These are phyloP conservation scores for Eufriesea mexicana DNA, from an alignment of 1,140 invertebrate species.

Conservation along the genomic window DNA sequence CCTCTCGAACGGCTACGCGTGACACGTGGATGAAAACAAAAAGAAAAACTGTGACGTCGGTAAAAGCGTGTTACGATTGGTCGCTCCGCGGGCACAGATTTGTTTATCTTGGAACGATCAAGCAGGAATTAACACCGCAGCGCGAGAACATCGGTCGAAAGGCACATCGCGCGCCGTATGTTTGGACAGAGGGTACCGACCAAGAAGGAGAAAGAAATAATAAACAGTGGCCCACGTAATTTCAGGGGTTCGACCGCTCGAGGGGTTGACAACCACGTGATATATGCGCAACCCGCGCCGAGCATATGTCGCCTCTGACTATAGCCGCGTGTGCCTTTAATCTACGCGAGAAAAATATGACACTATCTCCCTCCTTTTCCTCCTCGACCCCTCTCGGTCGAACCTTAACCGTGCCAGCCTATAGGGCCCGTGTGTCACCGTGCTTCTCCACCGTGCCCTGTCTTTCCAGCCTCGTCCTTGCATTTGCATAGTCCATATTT, in stretches of 20 bases:
- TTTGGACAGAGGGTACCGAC: conserved; percentile 54
- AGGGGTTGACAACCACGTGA: conserved; percentile 70
- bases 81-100: too few relatives aligned
- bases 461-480: conserved; percentile 37
- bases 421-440: background rate
- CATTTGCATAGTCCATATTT: conserved; percentile 75
- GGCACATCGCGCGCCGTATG: conserved; percentile 40
- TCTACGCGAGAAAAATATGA: conserved; percentile 43
- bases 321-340: conserved; percentile 45
- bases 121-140: conserved; percentile 48
- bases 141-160: background rate
- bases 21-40: background rate
- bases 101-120: conserved; percentile 52
- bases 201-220: conserved; percentile 60
- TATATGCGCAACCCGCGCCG: conserved; percentile 55
- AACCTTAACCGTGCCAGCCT: background rate
- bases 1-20: too few relatives aligned
- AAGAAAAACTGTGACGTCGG: background rate
- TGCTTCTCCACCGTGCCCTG: background rate
- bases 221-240: conserved; percentile 71
- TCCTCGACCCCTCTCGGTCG: background rate
- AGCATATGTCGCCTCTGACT: conserved; percentile 68
- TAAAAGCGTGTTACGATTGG: too few relatives aligned
- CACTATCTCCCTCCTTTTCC: background rate
- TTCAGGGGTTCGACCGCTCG: conserved; percentile 62